A percentile compares a stretch with the other conserved stretches of the same genome.
phyloP scores from a whole-genome alignment of 2,797 vertebrate species.

The Ciconia nigra region DNA sequence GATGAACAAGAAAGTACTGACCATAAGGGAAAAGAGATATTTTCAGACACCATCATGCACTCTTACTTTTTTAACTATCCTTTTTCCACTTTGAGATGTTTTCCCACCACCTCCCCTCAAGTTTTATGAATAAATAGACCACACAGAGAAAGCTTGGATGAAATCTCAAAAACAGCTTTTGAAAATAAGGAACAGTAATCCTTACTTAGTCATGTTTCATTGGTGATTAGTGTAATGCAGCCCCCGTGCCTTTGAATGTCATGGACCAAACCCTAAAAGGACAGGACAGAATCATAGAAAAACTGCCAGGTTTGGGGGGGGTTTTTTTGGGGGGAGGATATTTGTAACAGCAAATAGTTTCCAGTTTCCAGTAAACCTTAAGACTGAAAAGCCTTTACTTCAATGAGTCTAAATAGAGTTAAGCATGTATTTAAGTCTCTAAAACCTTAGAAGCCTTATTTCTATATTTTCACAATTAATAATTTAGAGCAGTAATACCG shows the following conservation, averaged over 20 bases:
- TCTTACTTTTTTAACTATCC: background rate
- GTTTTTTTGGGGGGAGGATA: background rate
- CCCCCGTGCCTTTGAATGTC: background rate
- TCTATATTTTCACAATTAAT: background rate
- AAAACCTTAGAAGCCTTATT: background rate
- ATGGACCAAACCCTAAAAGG: background rate
- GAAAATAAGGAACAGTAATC: background rate
- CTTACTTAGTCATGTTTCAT: background rate
- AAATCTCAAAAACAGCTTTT: background rate
- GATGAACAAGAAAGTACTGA: background rate
- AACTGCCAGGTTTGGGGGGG: background rate
- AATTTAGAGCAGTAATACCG: background rate
- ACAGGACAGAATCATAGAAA: background rate
- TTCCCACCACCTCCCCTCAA: background rate
- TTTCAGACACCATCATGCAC: background rate
- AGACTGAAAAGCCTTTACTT: background rate
- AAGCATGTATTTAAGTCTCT: background rate
- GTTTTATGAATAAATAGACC: background rate
- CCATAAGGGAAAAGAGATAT: background rate
- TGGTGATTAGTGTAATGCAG: background rate
- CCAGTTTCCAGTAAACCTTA: background rate
- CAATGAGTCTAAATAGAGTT: background rate
- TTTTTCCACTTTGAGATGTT: background rate
- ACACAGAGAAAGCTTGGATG: background rate
- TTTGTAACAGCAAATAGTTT: background rate